phyloP scores from a whole-genome alignment of 2,113 vertebrate genomes.

The Hemibagrus wyckioides region DNA sequence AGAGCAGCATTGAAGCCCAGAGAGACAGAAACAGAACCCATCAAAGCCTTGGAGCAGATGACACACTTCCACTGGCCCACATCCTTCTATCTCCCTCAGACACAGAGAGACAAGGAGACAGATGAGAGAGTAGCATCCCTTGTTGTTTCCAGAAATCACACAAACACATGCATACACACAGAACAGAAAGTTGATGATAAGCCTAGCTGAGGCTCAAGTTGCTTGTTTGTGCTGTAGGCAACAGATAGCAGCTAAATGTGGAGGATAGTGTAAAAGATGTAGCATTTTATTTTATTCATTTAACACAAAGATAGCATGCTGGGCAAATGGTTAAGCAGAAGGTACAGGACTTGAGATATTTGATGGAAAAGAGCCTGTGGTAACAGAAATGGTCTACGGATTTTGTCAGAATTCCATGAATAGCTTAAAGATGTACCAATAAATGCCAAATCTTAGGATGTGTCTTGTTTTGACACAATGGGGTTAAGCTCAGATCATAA shows the following conservation, averaged over 20 bases:
- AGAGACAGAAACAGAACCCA: conserved; percentile 55
- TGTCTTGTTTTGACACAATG: conserved; percentile 51
- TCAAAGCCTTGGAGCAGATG: conserved; percentile 69
- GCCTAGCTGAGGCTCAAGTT: conserved; percentile 41
- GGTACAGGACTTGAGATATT: background rate
- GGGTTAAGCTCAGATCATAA: conserved; percentile 38
- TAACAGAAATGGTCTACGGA: background rate
- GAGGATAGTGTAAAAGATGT: conserved; percentile 26
- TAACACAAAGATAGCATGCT: conserved; percentile 25
- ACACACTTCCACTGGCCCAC: conserved; percentile 63
- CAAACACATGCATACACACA: conserved; percentile 21
- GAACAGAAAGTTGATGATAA: conserved; percentile 61
- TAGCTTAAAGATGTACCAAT: background rate
- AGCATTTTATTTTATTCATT: conserved; percentile 25
- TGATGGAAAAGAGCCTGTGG: conserved; percentile 11
- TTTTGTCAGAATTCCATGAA: background rate
- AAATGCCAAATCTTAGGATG: conserved; percentile 10
- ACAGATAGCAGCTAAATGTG: conserved; percentile 36
- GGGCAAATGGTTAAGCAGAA: background rate
- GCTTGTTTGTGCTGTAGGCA: conserved; percentile 35
- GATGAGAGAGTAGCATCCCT: conserved; percentile 42
- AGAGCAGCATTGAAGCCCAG: conserved; percentile 49
- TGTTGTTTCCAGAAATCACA: conserved; percentile 52
- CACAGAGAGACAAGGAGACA: conserved; percentile 55
- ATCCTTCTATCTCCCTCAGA: conserved; percentile 61